Percentiles rank a stretch among this genome's conserved stretches.
phyloP scores from a whole-genome alignment of 2,113 vertebrate genomes.

The Chaetura pelagica region DNA sequence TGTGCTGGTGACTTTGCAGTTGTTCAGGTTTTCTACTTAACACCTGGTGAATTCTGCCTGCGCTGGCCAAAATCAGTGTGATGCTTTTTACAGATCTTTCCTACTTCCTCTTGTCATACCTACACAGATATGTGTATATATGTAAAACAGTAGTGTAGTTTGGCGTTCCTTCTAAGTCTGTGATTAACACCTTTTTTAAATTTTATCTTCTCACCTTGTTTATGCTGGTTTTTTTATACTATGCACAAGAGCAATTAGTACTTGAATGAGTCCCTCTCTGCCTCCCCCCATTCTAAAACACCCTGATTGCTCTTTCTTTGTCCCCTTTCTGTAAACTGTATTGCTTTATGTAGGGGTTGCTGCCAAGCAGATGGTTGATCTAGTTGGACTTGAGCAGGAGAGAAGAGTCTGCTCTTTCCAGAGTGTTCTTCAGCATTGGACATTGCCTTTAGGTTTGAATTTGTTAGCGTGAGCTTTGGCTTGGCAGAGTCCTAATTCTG shows the following conservation, averaged over 20 bases:
- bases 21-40: not conserved
- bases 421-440: not conserved
- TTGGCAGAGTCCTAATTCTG: not conserved
- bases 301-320: not conserved
- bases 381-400: not conserved
- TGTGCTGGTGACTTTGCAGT: not conserved
- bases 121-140: too few species aligned
- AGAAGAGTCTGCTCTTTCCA: not conserved
- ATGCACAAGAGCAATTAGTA: not conserved
- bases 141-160: not conserved
- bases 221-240: not conserved
- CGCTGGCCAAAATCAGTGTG: fast-evolving
- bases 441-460: not conserved
- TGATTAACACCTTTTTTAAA: not conserved
- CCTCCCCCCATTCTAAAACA: not conserved
- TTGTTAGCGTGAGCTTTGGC: not conserved
- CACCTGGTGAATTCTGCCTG: not conserved
- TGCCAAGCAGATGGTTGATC: not conserved
- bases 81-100: not conserved
- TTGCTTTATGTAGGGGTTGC: not conserved
- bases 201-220: not conserved
- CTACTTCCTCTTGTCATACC: not conserved
- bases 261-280: not conserved
- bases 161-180: not conserved
- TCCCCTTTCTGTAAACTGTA: not conserved